A percentile compares a stretch with the other conserved stretches of the same genome.
These are phyloP conservation scores for Pteromalus puparum DNA, from an alignment of 1,140 invertebrate species.

Conservation along the genomic window DNA sequence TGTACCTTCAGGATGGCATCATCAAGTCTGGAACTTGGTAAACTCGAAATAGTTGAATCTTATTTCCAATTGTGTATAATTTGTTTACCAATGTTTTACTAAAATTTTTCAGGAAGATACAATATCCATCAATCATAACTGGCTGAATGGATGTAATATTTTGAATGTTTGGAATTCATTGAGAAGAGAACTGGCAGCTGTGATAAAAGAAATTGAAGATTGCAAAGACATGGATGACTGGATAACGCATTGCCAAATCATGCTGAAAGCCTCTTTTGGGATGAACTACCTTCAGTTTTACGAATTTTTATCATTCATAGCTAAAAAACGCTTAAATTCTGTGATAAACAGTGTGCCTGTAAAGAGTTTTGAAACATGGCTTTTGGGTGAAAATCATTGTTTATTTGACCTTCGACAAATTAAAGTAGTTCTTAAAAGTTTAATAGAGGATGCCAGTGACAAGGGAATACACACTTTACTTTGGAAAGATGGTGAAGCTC, in stretches of 20 bases:
- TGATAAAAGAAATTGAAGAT: slow-evolving; percentile 88
- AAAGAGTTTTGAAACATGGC: slow-evolving; percentile 63
- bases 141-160: slow-evolving; percentile 95
- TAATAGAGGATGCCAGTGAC: slow-evolving; percentile 64
- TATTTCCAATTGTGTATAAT: background rate
- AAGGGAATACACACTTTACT: slow-evolving; percentile 63
- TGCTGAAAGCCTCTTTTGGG: slow-evolving; percentile 89
- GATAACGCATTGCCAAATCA: slow-evolving; percentile 84
- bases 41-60: slow-evolving; percentile 45
- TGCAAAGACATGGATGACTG: slow-evolving; percentile 84
- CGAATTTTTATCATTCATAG: slow-evolving; percentile 81
- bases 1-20: slow-evolving; percentile 97
- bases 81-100: slow-evolving; percentile 9
- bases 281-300: slow-evolving; percentile 87
- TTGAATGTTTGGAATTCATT: slow-evolving; percentile 83
- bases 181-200: slow-evolving; percentile 79
- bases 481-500: slow-evolving; percentile 57
- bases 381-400: slow-evolving; percentile 70
- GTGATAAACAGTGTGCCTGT: slow-evolving; percentile 59
- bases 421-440: slow-evolving; percentile 63
- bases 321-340: slow-evolving; percentile 73
- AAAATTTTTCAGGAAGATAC: slow-evolving; percentile 83
- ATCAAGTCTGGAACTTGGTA: slow-evolving; percentile 95
- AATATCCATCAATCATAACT: slow-evolving; percentile 98
- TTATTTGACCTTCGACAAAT: slow-evolving; percentile 72